Conservation (phyloP, 2,888 invertebrate genomes). For the Tridacna gigas region DNA sequence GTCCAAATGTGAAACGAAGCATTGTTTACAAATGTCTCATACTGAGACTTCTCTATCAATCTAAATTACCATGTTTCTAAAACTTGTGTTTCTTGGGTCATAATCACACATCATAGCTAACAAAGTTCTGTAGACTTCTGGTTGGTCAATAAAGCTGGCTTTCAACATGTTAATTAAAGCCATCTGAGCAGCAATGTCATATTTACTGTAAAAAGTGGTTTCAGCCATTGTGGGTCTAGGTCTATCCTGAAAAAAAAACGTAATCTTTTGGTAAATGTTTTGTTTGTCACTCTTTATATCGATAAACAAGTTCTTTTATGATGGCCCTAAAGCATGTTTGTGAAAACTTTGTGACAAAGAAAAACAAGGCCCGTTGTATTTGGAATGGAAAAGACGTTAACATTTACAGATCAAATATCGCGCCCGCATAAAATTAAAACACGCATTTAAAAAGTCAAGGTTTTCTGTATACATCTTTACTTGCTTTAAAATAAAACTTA, state of each 20-base stretch:
- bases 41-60: too few relatives aligned
- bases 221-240: not conserved
- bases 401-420: too few relatives aligned
- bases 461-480: too few relatives aligned
- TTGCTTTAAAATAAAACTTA: too few relatives aligned
- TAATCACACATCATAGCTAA: slow-evolving; percentile 71
- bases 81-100: slow-evolving; percentile 52
- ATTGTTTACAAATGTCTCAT: too few relatives aligned
- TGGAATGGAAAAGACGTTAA: too few relatives aligned
- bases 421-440: too few relatives aligned
- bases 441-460: too few relatives aligned
- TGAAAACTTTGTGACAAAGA: not conserved
- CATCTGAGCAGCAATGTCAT: slow-evolving; percentile 52
- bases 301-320: not conserved
- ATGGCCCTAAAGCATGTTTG: not conserved
- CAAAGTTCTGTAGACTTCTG: slow-evolving; percentile 67
- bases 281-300: too few relatives aligned
- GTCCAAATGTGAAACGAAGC: too few relatives aligned
- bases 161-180: slow-evolving; percentile 60
- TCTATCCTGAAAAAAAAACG: not conserved
- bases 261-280: not conserved
- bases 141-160: not conserved
- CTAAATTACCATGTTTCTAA: slow-evolving; percentile 62
- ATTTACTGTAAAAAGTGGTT: not conserved
- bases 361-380: too few relatives aligned